A percentile compares a stretch with the other conserved stretches of the same genome.
These are phyloP conservation scores for Busseola fusca DNA, from an alignment of 2,888 invertebrate genomes.

Conservation along the genomic window DNA sequence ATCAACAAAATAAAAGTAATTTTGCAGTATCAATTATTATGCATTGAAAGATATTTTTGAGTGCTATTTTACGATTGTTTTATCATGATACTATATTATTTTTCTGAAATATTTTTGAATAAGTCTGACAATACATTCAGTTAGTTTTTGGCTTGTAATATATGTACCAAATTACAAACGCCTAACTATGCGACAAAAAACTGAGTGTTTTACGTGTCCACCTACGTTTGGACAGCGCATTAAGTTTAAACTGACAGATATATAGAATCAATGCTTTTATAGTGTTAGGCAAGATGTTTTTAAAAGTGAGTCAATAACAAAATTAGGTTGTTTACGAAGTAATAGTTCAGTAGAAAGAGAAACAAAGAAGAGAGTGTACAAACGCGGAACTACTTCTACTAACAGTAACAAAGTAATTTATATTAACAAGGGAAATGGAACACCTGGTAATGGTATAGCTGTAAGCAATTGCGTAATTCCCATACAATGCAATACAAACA, in stretches of 20 bases:
- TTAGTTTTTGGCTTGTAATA: not conserved
- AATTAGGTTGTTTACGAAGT: constrained; percentile 17
- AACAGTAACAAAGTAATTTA: constrained; percentile 37
- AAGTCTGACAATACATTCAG: not conserved
- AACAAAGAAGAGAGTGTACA: constrained; percentile 11
- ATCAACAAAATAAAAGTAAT: not conserved
- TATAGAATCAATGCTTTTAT: constrained; percentile 18
- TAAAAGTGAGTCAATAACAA: constrained; percentile 5
- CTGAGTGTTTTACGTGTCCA: not conserved
- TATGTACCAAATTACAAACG: not conserved
- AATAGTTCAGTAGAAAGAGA: constrained; percentile 7
- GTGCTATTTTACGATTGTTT: not conserved
- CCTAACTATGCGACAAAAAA: not conserved
- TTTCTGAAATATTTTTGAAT: not conserved
- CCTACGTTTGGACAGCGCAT: not conserved
- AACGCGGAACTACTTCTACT: constrained; percentile 23
- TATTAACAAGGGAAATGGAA: constrained; percentile 39
- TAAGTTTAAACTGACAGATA: constrained; percentile 29
- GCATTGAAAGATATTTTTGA: not conserved
- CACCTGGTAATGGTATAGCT: constrained; percentile 25
- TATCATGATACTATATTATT: not conserved
- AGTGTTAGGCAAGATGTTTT: constrained; percentile 14
- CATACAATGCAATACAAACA: constrained; percentile 21
- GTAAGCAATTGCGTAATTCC: constrained; percentile 18
- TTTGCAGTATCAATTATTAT: not conserved